Conservation (phyloP, 2,797 vertebrate genomes). For the Eupleurogrammus muticus region DNA sequence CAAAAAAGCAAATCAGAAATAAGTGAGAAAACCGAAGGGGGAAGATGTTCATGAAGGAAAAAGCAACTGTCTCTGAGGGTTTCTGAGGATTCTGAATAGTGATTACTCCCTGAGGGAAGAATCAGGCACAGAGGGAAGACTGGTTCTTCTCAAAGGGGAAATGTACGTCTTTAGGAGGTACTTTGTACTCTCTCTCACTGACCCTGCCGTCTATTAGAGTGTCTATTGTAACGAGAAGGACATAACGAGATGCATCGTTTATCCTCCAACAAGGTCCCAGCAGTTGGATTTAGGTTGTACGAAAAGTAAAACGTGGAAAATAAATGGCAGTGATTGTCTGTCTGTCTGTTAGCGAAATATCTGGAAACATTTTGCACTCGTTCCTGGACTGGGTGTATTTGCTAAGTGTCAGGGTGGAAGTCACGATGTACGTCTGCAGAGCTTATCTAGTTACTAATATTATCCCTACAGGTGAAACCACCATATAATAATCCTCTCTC, state of each 20-base stretch:
- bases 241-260: conserved; percentile 40
- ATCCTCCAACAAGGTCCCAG: too few species aligned
- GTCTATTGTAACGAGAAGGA: conserved; percentile 25
- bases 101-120: conserved; percentile 52
- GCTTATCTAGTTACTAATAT: too few species aligned
- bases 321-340: too few species aligned
- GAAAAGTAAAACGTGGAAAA: too few species aligned
- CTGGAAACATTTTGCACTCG: too few species aligned
- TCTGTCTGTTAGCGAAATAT: too few species aligned
- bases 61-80: conserved; percentile 42
- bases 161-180: conserved; percentile 44
- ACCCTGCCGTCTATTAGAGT: conserved; percentile 14
- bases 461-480: background rate
- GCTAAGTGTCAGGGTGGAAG: too few species aligned
- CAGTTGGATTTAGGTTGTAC: too few species aligned
- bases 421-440: too few species aligned
- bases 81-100: conserved; percentile 44
- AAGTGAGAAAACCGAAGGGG: too few species aligned
- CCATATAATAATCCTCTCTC: background rate
- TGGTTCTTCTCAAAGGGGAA: conserved; percentile 25
- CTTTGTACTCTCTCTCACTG: conserved; percentile 8
- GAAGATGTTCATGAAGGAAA: too few species aligned
- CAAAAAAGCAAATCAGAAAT: conserved; percentile 40
- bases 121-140: conserved; percentile 35
- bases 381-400: too few species aligned